Conservation (phyloP, 2,797 vertebrate genomes). For the Oryzias sinensis region DNA sequence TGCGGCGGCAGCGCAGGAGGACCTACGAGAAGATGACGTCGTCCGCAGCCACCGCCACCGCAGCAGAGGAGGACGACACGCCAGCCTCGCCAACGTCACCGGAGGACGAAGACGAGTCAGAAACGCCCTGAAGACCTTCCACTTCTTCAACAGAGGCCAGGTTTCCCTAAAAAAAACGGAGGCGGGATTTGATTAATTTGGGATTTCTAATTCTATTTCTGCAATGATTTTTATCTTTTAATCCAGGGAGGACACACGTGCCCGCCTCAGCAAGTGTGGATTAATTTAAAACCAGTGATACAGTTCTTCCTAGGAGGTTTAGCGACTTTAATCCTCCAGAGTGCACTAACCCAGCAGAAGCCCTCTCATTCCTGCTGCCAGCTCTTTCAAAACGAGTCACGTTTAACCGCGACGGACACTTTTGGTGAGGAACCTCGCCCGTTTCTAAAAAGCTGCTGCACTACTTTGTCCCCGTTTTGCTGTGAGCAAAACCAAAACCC, state of each 20-base stretch:
- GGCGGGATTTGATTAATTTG: constrained; percentile 7
- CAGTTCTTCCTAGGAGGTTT: constrained; percentile 35
- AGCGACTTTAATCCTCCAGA: constrained; percentile 27
- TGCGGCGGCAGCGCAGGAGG: constrained; percentile 76
- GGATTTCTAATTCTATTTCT: constrained; percentile 11
- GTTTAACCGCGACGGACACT: constrained; percentile 6
- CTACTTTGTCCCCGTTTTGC: constrained; percentile 12
- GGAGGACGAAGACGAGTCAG: constrained; percentile 66
- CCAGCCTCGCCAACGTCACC: constrained; percentile 46
- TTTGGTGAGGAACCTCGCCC: constrained; percentile 7
- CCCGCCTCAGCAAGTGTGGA: constrained; percentile 21
- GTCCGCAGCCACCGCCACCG: background rate
- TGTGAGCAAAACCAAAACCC: constrained; percentile 16
- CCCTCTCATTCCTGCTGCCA: constrained; percentile 24
- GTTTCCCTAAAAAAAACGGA: background rate
- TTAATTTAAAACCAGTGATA: constrained; percentile 32
- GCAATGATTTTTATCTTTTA: constrained; percentile 18
- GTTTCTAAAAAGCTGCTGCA: constrained; percentile 32
- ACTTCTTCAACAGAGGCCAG: constrained; percentile 7
- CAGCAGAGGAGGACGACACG: constrained; percentile 59
- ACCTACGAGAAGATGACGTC: constrained; percentile 57
- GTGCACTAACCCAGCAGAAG: constrained; percentile 28
- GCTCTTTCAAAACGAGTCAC: constrained; percentile 4
- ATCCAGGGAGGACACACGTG: constrained; percentile 7
- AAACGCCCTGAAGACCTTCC: constrained; percentile 69